Evolutionary conservation across 2,113 vertebrate species (phyloP).

Genomic region (Delphinus delphis): DNA sequence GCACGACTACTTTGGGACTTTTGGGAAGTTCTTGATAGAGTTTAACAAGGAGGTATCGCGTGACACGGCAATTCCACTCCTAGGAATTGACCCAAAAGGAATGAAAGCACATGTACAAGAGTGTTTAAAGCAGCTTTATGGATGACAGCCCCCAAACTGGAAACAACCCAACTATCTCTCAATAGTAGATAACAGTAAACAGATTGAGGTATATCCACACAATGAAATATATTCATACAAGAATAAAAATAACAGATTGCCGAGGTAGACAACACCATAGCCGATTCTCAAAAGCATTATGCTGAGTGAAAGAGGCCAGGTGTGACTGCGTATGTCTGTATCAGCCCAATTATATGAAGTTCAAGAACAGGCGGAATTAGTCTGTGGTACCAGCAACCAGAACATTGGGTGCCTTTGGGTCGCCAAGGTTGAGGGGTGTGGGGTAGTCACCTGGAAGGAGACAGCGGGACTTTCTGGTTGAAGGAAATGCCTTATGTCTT

Average conservation of each 20-base stretch:
- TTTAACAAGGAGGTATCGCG: accelerated
- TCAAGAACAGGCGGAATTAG: neutral
- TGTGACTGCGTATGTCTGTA: accelerated
- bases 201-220: neutral
- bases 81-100: neutral
- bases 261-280: accelerated
- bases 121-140: accelerated
- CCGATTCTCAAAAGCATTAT: too few species aligned
- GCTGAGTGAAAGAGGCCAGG: neutral
- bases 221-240: neutral
- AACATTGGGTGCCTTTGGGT: neutral
- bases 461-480: neutral
- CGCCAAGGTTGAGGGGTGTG: too few species aligned
- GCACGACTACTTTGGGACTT: neutral
- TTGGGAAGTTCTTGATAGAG: neutral
- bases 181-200: neutral
- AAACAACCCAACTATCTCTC: neutral
- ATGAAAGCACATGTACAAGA: accelerated
- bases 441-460: neutral
- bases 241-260: neutral
- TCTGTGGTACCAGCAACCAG: neutral
- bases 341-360: accelerated
- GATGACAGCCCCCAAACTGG: neutral
- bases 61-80: accelerated
- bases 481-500: too few species aligned